A percentile compares a stretch with the other conserved stretches of the same genome.
These are phyloP conservation scores for Eulemur mongoz DNA, from an alignment of 2,797 vertebrate species.

Conservation along the genomic window DNA sequence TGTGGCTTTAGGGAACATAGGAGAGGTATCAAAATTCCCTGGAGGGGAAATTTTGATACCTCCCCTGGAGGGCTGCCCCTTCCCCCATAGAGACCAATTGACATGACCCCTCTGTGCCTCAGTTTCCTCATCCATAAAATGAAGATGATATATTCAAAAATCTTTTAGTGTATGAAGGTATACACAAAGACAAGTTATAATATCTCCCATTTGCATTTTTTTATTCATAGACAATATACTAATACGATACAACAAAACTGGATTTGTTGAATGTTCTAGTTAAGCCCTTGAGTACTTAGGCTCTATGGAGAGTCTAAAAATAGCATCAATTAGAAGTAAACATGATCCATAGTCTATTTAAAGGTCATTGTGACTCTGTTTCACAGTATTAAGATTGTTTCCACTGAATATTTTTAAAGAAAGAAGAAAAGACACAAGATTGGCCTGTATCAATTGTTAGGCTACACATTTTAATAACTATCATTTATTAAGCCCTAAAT, in stretches of 20 bases:
- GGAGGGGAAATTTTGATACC: not conserved
- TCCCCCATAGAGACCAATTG: not conserved
- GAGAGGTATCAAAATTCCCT: not conserved
- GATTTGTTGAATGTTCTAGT: not conserved
- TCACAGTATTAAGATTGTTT: not conserved
- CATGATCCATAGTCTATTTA: not conserved
- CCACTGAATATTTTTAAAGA: conserved; percentile 24
- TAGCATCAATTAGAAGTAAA: not conserved
- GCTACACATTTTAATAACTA: not conserved
- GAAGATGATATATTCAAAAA: not conserved
- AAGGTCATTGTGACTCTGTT: not conserved
- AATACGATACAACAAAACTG: not conserved
- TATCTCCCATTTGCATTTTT: not conserved
- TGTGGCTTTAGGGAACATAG: not conserved
- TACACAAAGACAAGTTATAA: not conserved
- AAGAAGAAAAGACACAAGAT: not conserved
- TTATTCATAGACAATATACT: not conserved
- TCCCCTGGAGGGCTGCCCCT: not conserved
- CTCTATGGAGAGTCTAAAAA: conserved; percentile 39
- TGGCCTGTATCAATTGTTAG: not conserved
- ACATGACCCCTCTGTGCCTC: not conserved
- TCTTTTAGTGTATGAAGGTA: not conserved
- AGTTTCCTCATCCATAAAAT: not conserved
- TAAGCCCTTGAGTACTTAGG: not conserved
- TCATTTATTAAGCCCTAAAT: not conserved